Evolutionary conservation across 2,797 vertebrate species (phyloP), one percentile per base, ranked within the genome.

Genomic region (Pelobates cultripes): DNA sequence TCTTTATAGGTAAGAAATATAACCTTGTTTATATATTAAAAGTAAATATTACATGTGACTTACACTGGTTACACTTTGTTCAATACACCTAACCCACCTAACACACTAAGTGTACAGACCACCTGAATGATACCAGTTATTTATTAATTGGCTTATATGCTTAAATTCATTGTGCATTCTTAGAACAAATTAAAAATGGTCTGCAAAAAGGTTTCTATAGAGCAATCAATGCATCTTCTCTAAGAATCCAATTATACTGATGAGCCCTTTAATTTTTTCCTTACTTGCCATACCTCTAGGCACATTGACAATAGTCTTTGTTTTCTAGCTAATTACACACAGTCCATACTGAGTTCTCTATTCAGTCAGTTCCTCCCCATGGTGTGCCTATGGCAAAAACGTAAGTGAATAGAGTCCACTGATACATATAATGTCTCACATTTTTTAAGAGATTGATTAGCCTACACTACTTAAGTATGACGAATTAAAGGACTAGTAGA

Each of bases 291-390:
- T 75, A 78, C 73, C 82, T 76, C 51, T 41, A 80, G 82, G 77
- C 77, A 84, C 12, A 42, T 10, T 45, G 77, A 72, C 77, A 79
- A 80, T 80, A 57, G 73, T n/a, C 77, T 75, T 84, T 84, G 75
- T 83, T 67, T 63, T 3, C 51, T 67, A 82, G 67, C 71, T 60
- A 45, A 79, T 79, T 71, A 9, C 42, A 83, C 44, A 60, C 53
- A 79, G 68, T 72, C 82, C 47, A 75, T 43, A 79, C 12, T 53
- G 63, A 76, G 64, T 76, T 41, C 15, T 40, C 67, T 71, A 43
- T 78, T 83, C 51, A 83, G 13, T 8, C 10, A 60, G 43, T 69
- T 28, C 64, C 67, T 72, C 67, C 82, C 82, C 47, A 72, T 76
- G 67, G 77, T 71, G 73, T 47, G 77, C 82, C 82, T 60, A 79